Base-by-base conservation (phyloP, 2,888 invertebrate species). In the Bugulina stolonifera region DNA sequence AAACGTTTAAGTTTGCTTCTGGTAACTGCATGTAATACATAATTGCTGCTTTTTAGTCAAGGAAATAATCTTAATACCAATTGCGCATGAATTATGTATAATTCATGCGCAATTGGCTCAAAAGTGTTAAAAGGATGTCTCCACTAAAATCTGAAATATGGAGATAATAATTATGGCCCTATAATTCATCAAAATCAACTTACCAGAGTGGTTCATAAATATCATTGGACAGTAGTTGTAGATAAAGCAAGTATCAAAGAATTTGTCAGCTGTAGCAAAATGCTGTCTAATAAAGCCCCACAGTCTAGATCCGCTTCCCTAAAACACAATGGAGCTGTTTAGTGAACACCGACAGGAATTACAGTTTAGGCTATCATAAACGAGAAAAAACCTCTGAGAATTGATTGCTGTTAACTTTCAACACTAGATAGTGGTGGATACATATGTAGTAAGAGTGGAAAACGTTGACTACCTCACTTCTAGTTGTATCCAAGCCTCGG, bases 141-240 rank as follows among this genome's bases (percentile, higher is more conserved):
- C n/a, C n/a, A n/a, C n/a, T n/a, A n/a, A 43, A 43, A 18, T 43
- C 18, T 10, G 43, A 10, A 43, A 43, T 18, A 43, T 43, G 10
- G 5, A 43, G 5, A 43, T 5, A 43, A 43, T 43, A 10, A 43
- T 43, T 43, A 10, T 10, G 43, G 18, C 43, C 43, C 5, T 18
- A 43, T 43, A 10, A 18, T 10, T 43, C 58, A 32, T 14, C 27
- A 5, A 25, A 58, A 5, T 32, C 58, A 43, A 58, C 78, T 88
- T 88, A 0, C 93, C 94, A 75, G 87, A 88, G 55, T 81, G 85
- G 78, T 90, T 89, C 88, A 94, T 89, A 85, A 94, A 91, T 74
- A 92, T 91, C 74, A 94, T 86, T 0, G 95, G 95, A 79, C 94
- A 92, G 81, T 93, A 93, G 84, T 95, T 96, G 81, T 93, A 91